Percentiles rank a stretch among this genome's conserved stretches.
Evolutionary conservation across 2,797 vertebrate genomes (phyloP).

Genomic region (Florisuga fusca): DNA sequence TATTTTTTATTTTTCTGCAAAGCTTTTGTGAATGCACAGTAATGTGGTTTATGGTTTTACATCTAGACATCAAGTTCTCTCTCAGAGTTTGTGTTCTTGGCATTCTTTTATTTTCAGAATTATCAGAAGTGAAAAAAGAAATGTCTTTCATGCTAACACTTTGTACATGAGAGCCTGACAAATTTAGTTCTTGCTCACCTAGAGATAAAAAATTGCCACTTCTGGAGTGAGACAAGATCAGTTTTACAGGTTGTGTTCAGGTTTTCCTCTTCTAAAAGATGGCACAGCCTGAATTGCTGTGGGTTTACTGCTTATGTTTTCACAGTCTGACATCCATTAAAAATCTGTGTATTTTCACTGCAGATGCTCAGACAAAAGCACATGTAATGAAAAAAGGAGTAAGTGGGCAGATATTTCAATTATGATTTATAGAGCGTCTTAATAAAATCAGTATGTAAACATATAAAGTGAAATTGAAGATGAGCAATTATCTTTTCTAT

Average conservation of each 20-base stretch:
- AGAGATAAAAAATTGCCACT: background rate
- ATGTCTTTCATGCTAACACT: background rate
- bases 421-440: background rate
- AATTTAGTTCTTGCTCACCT: background rate
- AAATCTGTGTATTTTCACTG: slow-evolving; percentile 8
- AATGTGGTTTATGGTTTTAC: background rate
- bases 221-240: background rate
- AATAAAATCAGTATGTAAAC: background rate
- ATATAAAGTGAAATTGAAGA: background rate
- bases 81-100: background rate
- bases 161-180: background rate
- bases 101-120: background rate
- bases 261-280: background rate
- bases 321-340: background rate
- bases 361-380: background rate
- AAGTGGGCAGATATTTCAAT: background rate
- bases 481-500: background rate
- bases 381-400: background rate
- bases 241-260: background rate
- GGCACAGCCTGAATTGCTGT: background rate
- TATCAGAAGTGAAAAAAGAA: background rate
- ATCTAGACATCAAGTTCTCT: background rate
- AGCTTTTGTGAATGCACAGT: slow-evolving; percentile 26
- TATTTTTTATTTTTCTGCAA: background rate
- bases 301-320: background rate